These are phyloP conservation scores for pig (Sus scrofa) DNA, from an alignment of 2,113 vertebrate species.

Conservation along the genomic window DNA sequence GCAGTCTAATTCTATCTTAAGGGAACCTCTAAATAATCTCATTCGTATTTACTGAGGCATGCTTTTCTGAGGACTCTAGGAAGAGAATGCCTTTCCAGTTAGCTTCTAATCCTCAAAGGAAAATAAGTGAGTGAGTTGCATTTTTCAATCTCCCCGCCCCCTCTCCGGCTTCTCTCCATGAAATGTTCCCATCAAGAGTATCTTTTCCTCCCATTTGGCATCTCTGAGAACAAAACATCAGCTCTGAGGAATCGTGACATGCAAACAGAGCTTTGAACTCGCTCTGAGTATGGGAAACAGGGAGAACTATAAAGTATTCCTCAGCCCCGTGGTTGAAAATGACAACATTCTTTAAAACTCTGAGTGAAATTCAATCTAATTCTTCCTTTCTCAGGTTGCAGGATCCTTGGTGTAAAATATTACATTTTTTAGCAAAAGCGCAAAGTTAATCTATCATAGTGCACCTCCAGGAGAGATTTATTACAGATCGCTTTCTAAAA, in stretches of 20 bases:
- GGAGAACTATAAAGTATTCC: conserved; percentile 64
- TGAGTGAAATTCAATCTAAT: conserved; percentile 83
- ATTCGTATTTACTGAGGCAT: neutral
- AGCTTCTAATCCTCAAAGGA: neutral
- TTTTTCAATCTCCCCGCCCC: neutral
- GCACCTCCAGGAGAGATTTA: conserved; percentile 87
- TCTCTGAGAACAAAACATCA: conserved; percentile 46
- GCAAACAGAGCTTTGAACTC: conserved; percentile 58
- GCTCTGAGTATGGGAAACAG: conserved; percentile 18
- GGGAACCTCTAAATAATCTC: neutral
- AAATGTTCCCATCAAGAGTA: conserved; percentile 10
- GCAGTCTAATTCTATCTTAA: conserved; percentile 5
- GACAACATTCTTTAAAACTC: conserved; percentile 84
- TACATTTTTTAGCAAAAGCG: conserved; percentile 82
- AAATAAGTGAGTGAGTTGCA: neutral
- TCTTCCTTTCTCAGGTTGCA: conserved; percentile 84
- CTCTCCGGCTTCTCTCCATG: neutral
- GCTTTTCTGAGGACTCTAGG: neutral
- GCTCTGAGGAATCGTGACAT: conserved; percentile 13
- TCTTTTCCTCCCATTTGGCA: conserved; percentile 45
- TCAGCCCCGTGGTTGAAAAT: conserved; percentile 58
- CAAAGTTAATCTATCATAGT: conserved; percentile 84
- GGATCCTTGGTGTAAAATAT: conserved; percentile 79
- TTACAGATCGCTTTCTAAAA: conserved; percentile 85
- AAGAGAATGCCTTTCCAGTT: conserved; percentile 22